phyloP scores from a whole-genome alignment of 2,797 vertebrate species.

The Leptoclinus maculatus region DNA sequence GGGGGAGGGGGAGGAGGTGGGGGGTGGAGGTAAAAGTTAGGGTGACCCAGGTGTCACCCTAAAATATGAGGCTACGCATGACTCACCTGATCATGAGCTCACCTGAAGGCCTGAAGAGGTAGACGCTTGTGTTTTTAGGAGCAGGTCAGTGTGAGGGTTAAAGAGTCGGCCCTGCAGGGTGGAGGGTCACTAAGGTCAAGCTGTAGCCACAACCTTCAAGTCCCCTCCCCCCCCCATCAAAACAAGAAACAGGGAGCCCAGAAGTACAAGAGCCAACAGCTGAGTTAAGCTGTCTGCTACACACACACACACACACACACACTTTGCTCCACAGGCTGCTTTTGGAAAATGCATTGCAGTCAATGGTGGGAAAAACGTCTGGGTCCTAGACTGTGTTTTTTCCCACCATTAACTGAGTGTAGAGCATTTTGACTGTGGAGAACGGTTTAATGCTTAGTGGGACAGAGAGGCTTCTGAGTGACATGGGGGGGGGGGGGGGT shows the following conservation, averaged over 20 bases:
- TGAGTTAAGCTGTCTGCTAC: conserved; percentile 60
- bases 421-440: conserved; percentile 28
- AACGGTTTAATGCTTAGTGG: neutral
- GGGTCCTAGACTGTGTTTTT: conserved; percentile 70
- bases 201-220: conserved; percentile 36
- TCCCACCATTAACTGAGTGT: conserved; percentile 70
- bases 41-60: conserved; percentile 22
- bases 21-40: conserved; percentile 15
- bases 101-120: neutral
- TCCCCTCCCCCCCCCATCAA: conserved; percentile 21
- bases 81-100: neutral
- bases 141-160: conserved; percentile 11
- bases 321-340: conserved; percentile 50
- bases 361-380: conserved; percentile 79
- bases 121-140: too few relatives aligned
- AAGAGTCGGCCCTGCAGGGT: neutral
- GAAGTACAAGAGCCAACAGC: conserved; percentile 59
- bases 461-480: neutral
- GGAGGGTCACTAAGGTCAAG: conserved; percentile 61
- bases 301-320: conserved; percentile 38
- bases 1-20: neutral
- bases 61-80: neutral
- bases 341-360: conserved; percentile 63
- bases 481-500: conserved; percentile 14
- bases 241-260: conserved; percentile 43